Base-by-base conservation (phyloP, 2,797 vertebrate species). In the Gymnothorax javanicus region DNA sequence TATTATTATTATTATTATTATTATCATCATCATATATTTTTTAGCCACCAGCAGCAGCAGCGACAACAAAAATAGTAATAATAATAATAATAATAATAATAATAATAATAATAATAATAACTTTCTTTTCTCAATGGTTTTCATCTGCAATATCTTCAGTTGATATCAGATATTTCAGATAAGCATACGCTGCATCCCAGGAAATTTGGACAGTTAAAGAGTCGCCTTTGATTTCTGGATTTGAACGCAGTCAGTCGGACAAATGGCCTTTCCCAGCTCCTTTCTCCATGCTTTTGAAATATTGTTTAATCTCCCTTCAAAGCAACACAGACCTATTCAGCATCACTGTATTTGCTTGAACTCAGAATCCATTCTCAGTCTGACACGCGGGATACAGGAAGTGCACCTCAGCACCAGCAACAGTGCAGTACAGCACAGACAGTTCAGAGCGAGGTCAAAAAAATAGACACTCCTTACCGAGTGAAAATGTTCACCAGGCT, bases 401-500 rank as follows among this genome's bases (percentile, higher is more conserved):
- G 20, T 50, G 7, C 8, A 81, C 20, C 77, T 54, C 77, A 54
- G n/a, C 23, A 11, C 15, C 23, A 52, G 20, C 3, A 20, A n/a
- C 50, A 50, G 23, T 56, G 52, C 52, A 56, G n/a, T 54, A 54
- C 77, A 56, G 77, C 52, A 50, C 50, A 81, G 23, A 9, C n/a
- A 4, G 77, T n/a, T 7, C 77, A 81, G 27, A 3, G 56, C 13
- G 96, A 96, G 96, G 97, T 96, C 94, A 93, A 90, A 93, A 96
- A 96, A 96, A 94, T 95, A 96, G 95, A 92, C 91, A 93, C 90
- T 87, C 7, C 86, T 90, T 94, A 87, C 90, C 82, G 87, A 62
- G 85, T 64, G 87, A 88, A 89, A 86, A 90, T 84, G 89, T 82
- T 82, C 86, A 58, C 27, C 56, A 82, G 62, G 88, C 87, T 85